phyloP scores from a whole-genome alignment of 2,888 invertebrate genomes.

The Polyploca ridens region DNA sequence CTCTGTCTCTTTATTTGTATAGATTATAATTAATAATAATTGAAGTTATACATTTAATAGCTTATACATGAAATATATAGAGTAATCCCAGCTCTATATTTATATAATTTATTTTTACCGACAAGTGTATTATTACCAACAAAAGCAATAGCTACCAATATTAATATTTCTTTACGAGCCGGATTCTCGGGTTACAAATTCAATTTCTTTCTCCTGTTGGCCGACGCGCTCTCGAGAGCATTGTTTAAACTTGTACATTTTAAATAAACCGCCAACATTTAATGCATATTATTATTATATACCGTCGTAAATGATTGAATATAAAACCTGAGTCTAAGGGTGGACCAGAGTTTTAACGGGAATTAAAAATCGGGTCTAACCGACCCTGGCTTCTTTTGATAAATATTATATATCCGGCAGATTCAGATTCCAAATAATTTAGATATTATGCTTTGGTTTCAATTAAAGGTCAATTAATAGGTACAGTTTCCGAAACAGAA shows the following conservation, averaged over 20 bases:
- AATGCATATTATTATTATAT: background rate
- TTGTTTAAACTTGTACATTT: conserved; percentile 54
- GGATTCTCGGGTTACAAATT: conserved; percentile 63
- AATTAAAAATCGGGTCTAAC: background rate
- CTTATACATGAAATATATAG: background rate
- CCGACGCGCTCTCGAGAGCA: conserved; percentile 43
- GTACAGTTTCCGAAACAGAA: no score
- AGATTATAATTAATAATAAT: background rate
- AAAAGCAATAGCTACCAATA: conserved; percentile 50
- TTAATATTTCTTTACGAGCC: conserved; percentile 57
- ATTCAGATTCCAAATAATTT: no score
- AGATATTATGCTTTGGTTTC: no score
- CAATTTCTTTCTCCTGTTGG: conserved; percentile 62
- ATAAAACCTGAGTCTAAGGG: background rate
- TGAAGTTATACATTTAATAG: background rate
- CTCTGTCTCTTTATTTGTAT: no score
- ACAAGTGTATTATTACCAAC: conserved; percentile 47
- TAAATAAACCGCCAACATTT: conserved; percentile 59
- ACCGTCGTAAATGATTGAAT: background rate
- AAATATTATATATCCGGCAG: no score
- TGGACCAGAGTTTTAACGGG: background rate
- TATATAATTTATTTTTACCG: background rate
- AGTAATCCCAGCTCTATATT: background rate
- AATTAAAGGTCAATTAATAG: no score
- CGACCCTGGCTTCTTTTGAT: no score